Percentiles rank a stretch among this genome's conserved stretches.
Evolutionary conservation across 2,888 invertebrate genomes (phyloP).

Genomic region (Siphlonurus alternatus): DNA sequence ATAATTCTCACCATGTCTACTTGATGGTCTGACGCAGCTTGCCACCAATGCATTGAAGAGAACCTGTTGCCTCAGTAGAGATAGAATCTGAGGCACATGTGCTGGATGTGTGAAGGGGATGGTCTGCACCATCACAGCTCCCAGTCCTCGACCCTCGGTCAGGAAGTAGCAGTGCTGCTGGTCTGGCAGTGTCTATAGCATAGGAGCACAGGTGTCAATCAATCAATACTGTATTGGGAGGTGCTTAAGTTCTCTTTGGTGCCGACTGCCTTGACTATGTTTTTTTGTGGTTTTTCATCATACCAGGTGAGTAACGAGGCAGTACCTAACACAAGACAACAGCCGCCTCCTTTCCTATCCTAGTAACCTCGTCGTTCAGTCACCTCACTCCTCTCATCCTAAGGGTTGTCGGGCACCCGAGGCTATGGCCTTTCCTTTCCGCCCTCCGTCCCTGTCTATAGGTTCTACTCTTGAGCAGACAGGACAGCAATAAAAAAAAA

Average conservation of each 20-base stretch:
- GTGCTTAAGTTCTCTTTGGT: too few species aligned
- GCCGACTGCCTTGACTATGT: too few species aligned
- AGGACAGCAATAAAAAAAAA: too few species aligned
- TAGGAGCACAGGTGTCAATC: not conserved
- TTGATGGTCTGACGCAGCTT: conserved; percentile 72
- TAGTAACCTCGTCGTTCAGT: too few species aligned
- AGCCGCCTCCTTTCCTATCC: too few species aligned
- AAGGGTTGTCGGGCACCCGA: too few species aligned
- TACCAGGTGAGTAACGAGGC: not conserved
- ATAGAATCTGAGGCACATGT: conserved; percentile 76
- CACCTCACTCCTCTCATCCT: too few species aligned
- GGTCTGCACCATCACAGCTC: conserved; percentile 57
- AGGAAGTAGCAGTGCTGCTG: conserved; percentile 90
- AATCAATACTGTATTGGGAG: too few species aligned
- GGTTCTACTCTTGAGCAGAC: too few species aligned
- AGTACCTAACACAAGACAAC: too few species aligned
- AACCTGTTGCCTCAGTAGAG: conserved; percentile 72
- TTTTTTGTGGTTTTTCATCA: not conserved
- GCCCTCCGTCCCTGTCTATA: too few species aligned
- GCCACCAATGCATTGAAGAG: conserved; percentile 77
- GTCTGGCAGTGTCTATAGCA: conserved; percentile 64
- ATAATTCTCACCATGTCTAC: conserved; percentile 57
- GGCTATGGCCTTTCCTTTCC: too few species aligned
- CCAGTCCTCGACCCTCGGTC: conserved; percentile 60
- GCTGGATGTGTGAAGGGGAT: conserved; percentile 90